Base-by-base conservation (phyloP, 2,113 vertebrate species). In the Nicator chloris region DNA sequence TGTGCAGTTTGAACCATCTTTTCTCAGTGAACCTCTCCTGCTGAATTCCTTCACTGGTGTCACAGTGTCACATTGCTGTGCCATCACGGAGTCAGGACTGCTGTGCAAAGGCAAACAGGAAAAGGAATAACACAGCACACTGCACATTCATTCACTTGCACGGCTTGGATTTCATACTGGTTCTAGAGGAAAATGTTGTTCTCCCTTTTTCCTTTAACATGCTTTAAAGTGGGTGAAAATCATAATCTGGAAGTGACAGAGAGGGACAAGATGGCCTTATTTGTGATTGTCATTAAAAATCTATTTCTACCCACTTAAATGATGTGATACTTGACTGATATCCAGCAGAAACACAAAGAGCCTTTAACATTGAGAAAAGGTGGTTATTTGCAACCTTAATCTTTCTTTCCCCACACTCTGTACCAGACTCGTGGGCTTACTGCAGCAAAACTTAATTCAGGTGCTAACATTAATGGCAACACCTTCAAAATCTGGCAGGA, bases 1-100 rank as follows among this genome's bases (percentile, higher is more conserved):
- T 65, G 78, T 94, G 47, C 65, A 47, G 45, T 79, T 69, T 64
- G 37, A 80, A 24, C 63, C 39, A 21, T 85, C 53, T 95, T 95
- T 71, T 64, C 92, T 64, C 16, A 57, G 82, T 80, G 94, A 96
- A 93, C 65, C 92, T 54, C 59, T 93, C 65, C 83, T 75, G 59
- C 59, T 86, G 87, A 90, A 94, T 84, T 86, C 77, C 45, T 86
- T 82, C 56, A 24, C 15, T 70, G 42, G 63, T 90, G 84, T 85
- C 86, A 90, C 72, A 81, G 20, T 61, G 82, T 81, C 64, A 95
- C 57, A 56, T 50, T 4, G 2, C 56, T 80, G 63, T 45, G 64
- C 59, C 45, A 53, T 70, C 63, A 87, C 31, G 24, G 35, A 1
- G 0, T 79, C 68, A 80, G 71, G 33, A 33, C 47, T 51, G 64